Evolutionary conservation across 2,888 invertebrate genomes (phyloP).

Genomic region (Cactoblastis cactorum): DNA sequence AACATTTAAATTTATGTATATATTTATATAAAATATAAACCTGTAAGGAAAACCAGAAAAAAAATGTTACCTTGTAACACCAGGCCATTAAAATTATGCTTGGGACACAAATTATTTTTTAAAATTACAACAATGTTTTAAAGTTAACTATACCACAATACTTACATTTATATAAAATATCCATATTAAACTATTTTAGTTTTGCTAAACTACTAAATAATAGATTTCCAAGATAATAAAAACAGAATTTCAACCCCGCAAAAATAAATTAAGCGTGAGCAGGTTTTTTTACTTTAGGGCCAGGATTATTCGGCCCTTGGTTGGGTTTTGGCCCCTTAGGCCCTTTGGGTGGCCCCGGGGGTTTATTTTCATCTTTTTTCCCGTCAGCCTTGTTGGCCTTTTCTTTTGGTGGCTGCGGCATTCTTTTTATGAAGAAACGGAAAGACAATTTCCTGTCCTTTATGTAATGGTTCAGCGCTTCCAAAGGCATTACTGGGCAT

Average conservation of each 20-base stretch:
- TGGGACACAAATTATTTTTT: no score
- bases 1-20: no score
- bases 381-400: conserved; percentile 27
- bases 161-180: no score
- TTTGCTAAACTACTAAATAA: not conserved
- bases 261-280: not conserved
- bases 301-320: not conserved
- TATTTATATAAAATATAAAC: no score
- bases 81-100: no score
- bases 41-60: no score
- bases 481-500: conserved; percentile 57
- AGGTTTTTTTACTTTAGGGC: conserved; percentile 14
- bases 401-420: conserved; percentile 23
- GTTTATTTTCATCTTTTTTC: conserved; percentile 30
- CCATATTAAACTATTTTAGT: no score
- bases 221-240: no score
- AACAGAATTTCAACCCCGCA: not conserved
- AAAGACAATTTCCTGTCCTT: conserved; percentile 50
- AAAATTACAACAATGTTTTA: no score
- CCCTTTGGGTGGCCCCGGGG: conserved; percentile 18
- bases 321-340: conserved; percentile 27
- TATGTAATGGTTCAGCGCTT: conserved; percentile 47
- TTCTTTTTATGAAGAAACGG: conserved; percentile 50
- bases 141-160: no score
- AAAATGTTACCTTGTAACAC: no score